Conservation (phyloP, 2,797 vertebrate species). For the Zenarchopterus dispar region DNA sequence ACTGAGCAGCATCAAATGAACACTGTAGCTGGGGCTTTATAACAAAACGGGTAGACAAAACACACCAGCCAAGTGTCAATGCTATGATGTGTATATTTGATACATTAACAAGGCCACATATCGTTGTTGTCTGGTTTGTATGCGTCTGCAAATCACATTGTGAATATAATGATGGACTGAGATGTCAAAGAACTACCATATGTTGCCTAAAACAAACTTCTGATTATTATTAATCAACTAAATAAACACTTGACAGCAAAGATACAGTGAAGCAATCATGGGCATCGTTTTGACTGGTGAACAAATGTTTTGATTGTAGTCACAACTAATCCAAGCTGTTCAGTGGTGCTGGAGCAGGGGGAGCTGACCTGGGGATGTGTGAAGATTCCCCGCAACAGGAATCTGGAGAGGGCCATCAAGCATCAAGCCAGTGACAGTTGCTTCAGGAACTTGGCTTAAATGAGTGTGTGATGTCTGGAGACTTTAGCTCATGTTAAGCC, state of each 20-base stretch:
- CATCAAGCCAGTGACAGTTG: slow-evolving; percentile 77
- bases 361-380: slow-evolving; percentile 67
- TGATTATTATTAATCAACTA: slow-evolving; percentile 24
- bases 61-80: slow-evolving; percentile 74
- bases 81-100: slow-evolving; percentile 78
- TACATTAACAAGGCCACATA: slow-evolving; percentile 50
- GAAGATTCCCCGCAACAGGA: slow-evolving; percentile 73
- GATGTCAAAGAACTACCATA: slow-evolving; percentile 15
- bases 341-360: slow-evolving; percentile 55
- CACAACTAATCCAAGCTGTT: slow-evolving; percentile 66
- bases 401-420: slow-evolving; percentile 67
- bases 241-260: slow-evolving; percentile 26
- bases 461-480: slow-evolving; percentile 80
- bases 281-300: slow-evolving; percentile 37
- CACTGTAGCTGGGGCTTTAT: slow-evolving; percentile 73
- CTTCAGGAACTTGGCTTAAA: slow-evolving; percentile 82
- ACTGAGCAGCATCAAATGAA: slow-evolving; percentile 72
- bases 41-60: slow-evolving; percentile 73
- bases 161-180: slow-evolving; percentile 35
- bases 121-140: slow-evolving; percentile 44
- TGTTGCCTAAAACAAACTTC: slow-evolving; percentile 29
- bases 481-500: slow-evolving; percentile 75
- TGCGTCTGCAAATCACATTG: slow-evolving; percentile 26
- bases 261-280: slow-evolving; percentile 25
- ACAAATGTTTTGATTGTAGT: slow-evolving; percentile 64